phyloP scores from a whole-genome alignment of 2,888 invertebrate species.

The Ophioninae sp. region DNA sequence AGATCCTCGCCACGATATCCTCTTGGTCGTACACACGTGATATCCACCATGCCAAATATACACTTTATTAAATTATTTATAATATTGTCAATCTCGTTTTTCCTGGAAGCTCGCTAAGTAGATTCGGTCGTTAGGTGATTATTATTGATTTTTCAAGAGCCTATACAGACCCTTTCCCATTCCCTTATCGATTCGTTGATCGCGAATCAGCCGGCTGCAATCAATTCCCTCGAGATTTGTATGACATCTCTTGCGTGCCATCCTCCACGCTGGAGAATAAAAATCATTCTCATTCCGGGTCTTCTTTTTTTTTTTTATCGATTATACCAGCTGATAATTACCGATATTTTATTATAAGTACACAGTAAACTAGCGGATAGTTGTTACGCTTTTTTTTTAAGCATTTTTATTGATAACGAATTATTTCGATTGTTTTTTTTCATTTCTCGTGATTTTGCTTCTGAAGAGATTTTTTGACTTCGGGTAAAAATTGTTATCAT shows the following conservation, averaged over 20 bases:
- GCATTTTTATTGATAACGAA: too few relatives aligned
- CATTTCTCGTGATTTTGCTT: too few relatives aligned
- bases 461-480: too few relatives aligned
- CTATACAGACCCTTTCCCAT: conserved; percentile 1
- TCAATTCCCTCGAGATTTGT: conserved; percentile 12
- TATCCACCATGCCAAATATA: conserved; percentile 33
- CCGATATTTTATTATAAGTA: neutral
- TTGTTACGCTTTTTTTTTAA: too few relatives aligned
- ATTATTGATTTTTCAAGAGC: conserved; percentile 5
- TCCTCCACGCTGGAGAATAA: neutral
- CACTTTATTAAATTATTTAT: conserved; percentile 47
- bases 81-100: conserved; percentile 21
- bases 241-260: neutral
- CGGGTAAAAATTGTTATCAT: too few relatives aligned
- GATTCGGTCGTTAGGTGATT: conserved; percentile 18
- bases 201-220: neutral
- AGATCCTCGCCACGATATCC: conserved; percentile 48
- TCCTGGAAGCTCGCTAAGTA: conserved; percentile 15
- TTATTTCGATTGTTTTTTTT: too few relatives aligned
- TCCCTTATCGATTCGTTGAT: conserved; percentile 19
- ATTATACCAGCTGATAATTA: too few relatives aligned
- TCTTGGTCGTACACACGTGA: conserved; percentile 24
- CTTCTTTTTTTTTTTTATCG: neutral
- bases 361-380: too few relatives aligned
- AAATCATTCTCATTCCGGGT: neutral